Percentiles rank a stretch among this genome's conserved stretches.
These are phyloP conservation scores for Leptinotarsa rubiginosa DNA, from an alignment of 2,888 invertebrate genomes.

Conservation along the genomic window DNA sequence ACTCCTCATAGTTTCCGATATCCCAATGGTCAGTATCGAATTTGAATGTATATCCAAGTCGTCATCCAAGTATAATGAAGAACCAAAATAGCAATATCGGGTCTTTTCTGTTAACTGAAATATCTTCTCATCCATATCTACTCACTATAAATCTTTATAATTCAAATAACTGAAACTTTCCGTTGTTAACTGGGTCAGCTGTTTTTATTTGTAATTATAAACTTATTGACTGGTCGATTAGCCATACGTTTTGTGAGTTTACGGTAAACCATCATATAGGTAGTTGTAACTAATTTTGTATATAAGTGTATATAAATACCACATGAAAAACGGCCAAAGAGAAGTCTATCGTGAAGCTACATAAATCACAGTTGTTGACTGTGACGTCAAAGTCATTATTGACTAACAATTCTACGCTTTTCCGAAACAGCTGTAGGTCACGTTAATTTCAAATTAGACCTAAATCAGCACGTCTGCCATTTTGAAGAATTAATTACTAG, in stretches of 20 bases:
- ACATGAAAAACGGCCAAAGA: neutral
- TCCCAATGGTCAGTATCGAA: too few species aligned
- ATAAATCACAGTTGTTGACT: too few species aligned
- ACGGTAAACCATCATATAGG: neutral
- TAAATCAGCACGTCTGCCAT: too few species aligned
- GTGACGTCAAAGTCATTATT: too few species aligned
- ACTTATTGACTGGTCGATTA: neutral
- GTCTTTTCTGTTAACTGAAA: neutral
- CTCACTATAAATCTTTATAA: constrained; percentile 1
- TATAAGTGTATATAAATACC: neutral
- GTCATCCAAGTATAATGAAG: neutral
- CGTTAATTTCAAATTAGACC: too few species aligned
- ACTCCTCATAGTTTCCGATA: too few species aligned
- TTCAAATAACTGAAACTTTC: constrained; percentile 11
- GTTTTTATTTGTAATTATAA: constrained; percentile 4
- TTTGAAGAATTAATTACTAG: too few species aligned
- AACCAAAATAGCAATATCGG: neutral
- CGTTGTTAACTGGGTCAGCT: neutral
- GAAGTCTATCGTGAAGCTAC: too few species aligned
- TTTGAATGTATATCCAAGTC: neutral
- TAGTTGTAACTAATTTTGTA: neutral
- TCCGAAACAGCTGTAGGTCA: too few species aligned
- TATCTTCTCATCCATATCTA: neutral
- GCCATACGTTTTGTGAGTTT: neutral
- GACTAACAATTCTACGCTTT: too few species aligned